Evolutionary conservation across 2,888 invertebrate species (phyloP).

Genomic region (Drosophila kambysellisi): DNA sequence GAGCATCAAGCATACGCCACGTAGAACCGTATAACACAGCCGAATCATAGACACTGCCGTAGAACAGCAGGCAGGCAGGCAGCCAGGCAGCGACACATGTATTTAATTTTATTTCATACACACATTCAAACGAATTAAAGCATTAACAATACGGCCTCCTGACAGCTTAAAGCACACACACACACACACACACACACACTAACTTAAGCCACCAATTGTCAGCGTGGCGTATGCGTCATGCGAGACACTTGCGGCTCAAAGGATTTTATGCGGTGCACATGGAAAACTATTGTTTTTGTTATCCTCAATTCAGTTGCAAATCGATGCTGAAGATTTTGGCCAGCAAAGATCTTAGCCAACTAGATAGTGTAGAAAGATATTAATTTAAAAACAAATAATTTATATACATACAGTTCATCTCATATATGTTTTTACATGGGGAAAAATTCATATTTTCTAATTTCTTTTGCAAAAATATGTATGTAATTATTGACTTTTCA

Average conservation of each 20-base stretch:
- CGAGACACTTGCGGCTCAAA: constrained; percentile 49
- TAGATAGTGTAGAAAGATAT: background rate
- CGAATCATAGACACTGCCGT: constrained; percentile 61
- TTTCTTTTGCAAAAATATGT: no score
- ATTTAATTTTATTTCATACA: constrained; percentile 65
- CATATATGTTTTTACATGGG: no score
- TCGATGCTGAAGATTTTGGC: background rate
- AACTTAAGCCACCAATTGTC: constrained; percentile 26
- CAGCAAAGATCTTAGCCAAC: background rate
- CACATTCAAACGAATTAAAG: constrained; percentile 31
- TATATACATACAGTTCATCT: no score
- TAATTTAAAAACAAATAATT: background rate
- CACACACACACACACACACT: background rate
- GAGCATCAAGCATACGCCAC: constrained; percentile 70
- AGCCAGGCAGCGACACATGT: constrained; percentile 57
- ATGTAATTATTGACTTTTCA: no score
- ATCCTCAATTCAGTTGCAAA: background rate
- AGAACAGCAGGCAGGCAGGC: constrained; percentile 15
- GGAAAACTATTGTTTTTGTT: background rate
- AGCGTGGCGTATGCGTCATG: constrained; percentile 44
- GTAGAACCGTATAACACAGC: constrained; percentile 68
- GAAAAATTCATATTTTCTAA: no score
- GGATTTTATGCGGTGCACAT: constrained; percentile 18
- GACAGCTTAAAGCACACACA: constrained; percentile 37
- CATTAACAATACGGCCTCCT: constrained; percentile 29